Evolutionary conservation across 1,140 invertebrate species (phyloP).

Genomic region (Drosophila sechellia): DNA sequence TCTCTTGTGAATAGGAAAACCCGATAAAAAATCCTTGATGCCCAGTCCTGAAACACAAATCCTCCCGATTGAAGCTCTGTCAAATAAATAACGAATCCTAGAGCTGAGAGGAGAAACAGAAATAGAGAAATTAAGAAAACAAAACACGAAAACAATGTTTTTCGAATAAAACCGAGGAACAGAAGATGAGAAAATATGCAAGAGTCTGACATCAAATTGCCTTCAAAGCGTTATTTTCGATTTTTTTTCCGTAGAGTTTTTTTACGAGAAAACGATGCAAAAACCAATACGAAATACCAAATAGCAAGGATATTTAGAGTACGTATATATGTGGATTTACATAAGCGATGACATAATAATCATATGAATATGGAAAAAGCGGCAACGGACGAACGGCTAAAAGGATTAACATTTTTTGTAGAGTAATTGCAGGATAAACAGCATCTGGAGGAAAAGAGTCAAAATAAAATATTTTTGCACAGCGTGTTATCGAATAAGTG

Average conservation of each 20-base stretch:
- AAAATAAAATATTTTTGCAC: slow-evolving; percentile 74
- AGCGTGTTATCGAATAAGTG: slow-evolving; percentile 76
- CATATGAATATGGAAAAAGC: slow-evolving; percentile 29
- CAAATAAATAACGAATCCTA: slow-evolving; percentile 1
- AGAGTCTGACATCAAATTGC: slow-evolving; percentile 82
- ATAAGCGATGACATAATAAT: slow-evolving; percentile 36
- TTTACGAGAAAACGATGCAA: slow-evolving; percentile 37
- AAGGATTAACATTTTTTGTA: slow-evolving; percentile 67
- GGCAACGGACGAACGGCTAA: slow-evolving; percentile 16
- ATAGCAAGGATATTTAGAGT: slow-evolving; percentile 40
- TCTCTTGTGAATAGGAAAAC: slow-evolving; percentile 6
- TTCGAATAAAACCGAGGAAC: slow-evolving; percentile 16
- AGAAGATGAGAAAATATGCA: slow-evolving; percentile 55
- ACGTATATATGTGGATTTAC: slow-evolving; percentile 45
- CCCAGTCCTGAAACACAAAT: slow-evolving; percentile 7
- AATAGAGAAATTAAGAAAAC: slow-evolving; percentile 20
- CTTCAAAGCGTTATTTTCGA: slow-evolving; percentile 64
- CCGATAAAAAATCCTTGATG: slow-evolving; percentile 2
- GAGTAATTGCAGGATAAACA: slow-evolving; percentile 32
- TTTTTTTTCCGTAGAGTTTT: slow-evolving; percentile 54
- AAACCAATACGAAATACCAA: slow-evolving; percentile 25
- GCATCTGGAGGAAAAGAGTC: slow-evolving; percentile 8
- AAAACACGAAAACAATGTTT: slow-evolving; percentile 27
- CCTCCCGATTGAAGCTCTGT: slow-evolving; percentile 9
- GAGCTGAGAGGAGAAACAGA: slow-evolving; percentile 13